A percentile compares a stretch with the other conserved stretches of the same genome.
phyloP scores from a whole-genome alignment of 2,888 invertebrate species.

The Polia nebulosa region DNA sequence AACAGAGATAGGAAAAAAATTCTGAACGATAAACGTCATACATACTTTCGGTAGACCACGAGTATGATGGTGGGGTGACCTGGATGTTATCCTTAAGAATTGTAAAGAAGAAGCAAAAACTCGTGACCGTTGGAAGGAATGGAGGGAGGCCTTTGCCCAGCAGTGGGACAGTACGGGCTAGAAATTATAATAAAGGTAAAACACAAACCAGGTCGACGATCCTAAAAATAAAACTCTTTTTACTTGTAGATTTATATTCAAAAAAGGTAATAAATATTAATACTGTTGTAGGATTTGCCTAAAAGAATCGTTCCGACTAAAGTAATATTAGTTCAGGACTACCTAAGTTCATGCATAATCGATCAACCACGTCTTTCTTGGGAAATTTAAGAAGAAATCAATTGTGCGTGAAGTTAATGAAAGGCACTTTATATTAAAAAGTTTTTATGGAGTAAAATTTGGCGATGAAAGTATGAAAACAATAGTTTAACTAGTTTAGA shows the following conservation, averaged over 20 bases:
- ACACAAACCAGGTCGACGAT: not conserved
- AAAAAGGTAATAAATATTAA: constrained; percentile 38
- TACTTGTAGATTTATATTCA: not conserved
- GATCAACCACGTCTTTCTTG: constrained; percentile 54
- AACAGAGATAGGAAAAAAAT: too few species aligned
- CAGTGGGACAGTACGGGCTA: too few species aligned
- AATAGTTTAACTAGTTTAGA: constrained; percentile 11
- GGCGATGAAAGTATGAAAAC: not conserved
- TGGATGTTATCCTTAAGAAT: too few species aligned
- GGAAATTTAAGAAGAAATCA: constrained; percentile 42
- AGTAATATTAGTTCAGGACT: constrained; percentile 38
- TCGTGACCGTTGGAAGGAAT: too few species aligned
- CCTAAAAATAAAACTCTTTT: not conserved
- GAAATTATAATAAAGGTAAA: too few species aligned
- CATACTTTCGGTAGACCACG: too few species aligned
- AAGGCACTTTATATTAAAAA: constrained; percentile 27
- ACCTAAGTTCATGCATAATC: constrained; percentile 60
- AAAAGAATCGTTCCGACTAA: constrained; percentile 26
- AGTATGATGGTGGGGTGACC: too few species aligned
- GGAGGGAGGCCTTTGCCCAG: too few species aligned
- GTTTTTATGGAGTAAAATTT: constrained; percentile 7
- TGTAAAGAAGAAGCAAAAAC: too few species aligned
- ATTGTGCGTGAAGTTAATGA: constrained; percentile 59
- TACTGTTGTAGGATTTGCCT: constrained; percentile 22
- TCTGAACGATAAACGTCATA: too few species aligned